These are phyloP conservation scores for Podarcis muralis DNA, from an alignment of 2,113 vertebrate genomes.

Conservation along the genomic window DNA sequence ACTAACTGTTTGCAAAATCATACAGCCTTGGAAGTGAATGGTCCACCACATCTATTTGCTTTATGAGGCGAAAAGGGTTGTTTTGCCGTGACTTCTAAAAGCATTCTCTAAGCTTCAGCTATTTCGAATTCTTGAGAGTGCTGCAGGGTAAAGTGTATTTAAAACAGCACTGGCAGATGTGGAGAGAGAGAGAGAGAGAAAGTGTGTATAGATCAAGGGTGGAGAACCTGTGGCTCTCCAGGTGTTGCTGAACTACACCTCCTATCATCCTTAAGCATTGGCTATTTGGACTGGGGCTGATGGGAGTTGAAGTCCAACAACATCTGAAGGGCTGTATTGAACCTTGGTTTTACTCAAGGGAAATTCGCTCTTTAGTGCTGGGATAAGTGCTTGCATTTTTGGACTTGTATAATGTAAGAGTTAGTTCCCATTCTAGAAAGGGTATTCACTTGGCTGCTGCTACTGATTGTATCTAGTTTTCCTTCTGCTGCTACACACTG, in stretches of 20 bases:
- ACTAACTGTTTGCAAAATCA: neutral
- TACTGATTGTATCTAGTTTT: neutral
- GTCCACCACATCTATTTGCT: neutral
- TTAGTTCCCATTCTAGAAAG: neutral
- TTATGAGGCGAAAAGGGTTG: neutral
- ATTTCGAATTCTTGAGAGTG: neutral
- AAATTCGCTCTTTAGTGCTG: neutral
- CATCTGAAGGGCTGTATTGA: neutral
- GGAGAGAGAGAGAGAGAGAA: too few species aligned
- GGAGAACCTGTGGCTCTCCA: too few species aligned
- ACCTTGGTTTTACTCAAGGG: neutral
- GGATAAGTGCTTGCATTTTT: neutral
- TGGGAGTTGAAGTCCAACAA: too few species aligned
- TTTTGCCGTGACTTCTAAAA: neutral
- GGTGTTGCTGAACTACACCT: too few species aligned
- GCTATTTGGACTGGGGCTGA: too few species aligned
- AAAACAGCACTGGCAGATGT: constrained; percentile 13
- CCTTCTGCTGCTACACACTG: neutral
- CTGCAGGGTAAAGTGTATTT: neutral
- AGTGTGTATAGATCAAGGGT: too few species aligned
- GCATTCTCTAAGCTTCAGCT: neutral
- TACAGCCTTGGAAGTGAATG: neutral
- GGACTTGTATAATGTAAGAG: neutral
- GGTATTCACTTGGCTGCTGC: neutral
- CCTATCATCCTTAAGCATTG: too few species aligned